These are phyloP conservation scores for Hydriomena furcata DNA, from an alignment of 2,888 invertebrate species.

Conservation along the genomic window DNA sequence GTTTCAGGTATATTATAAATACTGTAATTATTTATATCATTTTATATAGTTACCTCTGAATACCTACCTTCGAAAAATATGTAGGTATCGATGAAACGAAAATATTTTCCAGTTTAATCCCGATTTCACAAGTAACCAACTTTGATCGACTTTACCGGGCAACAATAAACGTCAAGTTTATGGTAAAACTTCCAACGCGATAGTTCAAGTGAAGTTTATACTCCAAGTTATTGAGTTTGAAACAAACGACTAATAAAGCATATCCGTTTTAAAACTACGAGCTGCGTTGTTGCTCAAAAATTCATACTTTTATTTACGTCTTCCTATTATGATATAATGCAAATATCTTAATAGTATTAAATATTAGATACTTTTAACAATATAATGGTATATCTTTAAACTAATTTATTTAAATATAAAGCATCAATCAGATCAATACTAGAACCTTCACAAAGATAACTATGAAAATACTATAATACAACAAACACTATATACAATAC, in stretches of 20 bases:
- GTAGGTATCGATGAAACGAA: neutral
- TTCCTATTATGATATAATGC: no score
- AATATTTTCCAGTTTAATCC: constrained; percentile 4
- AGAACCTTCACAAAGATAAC: neutral
- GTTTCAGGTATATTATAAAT: no score
- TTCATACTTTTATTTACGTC: no score
- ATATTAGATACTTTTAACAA: neutral
- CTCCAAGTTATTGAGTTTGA: neutral
- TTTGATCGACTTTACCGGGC: constrained; percentile 4
- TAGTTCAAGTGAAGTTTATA: neutral
- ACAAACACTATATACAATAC: no score
- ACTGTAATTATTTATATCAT: no score
- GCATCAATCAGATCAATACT: neutral
- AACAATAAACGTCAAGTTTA: constrained; percentile 4
- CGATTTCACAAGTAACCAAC: neutral
- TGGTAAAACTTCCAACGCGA: neutral
- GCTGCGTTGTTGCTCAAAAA: no score
- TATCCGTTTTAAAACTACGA: no score
- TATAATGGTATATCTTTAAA: no score
- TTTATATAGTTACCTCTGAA: no score
- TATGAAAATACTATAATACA: constrained; percentile 38
- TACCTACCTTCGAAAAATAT: neutral
- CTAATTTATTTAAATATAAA: neutral
- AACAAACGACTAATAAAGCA: no score
- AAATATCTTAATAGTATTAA: no score